phyloP scores from a whole-genome alignment of 2,888 invertebrate species.

The Eumerus sabulonum region DNA sequence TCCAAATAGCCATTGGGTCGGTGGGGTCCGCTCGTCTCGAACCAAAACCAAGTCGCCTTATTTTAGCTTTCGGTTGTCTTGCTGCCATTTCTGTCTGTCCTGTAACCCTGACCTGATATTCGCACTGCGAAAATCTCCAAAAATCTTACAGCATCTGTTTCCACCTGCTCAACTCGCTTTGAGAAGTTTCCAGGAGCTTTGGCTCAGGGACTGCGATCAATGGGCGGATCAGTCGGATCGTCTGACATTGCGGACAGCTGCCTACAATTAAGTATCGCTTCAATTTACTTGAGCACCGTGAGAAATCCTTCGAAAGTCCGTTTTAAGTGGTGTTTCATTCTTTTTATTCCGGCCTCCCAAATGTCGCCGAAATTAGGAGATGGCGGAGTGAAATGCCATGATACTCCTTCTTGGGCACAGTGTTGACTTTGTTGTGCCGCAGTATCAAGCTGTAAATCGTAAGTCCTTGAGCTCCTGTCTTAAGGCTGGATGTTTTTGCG shows the following conservation, averaged over 20 bases:
- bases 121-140: too few species aligned
- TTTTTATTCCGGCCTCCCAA: not conserved
- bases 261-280: conserved; percentile 4
- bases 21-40: too few species aligned
- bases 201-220: too few species aligned
- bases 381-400: not conserved
- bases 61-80: too few species aligned
- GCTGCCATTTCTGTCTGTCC: too few species aligned
- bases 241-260: not conserved
- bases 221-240: not conserved
- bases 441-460: not conserved
- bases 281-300: not conserved
- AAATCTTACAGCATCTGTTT: too few species aligned
- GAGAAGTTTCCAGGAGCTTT: not conserved
- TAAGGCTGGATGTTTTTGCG: not conserved
- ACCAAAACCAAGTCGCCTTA: too few species aligned
- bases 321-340: conserved; percentile 3
- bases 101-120: too few species aligned
- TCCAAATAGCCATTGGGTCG: too few species aligned
- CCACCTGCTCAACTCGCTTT: too few species aligned
- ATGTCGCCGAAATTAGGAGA: not conserved
- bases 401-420: not conserved
- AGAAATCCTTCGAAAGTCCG: not conserved
- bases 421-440: not conserved
- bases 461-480: not conserved